phyloP scores from a whole-genome alignment of 2,113 vertebrate genomes.

The Eonycteris spelaea region DNA sequence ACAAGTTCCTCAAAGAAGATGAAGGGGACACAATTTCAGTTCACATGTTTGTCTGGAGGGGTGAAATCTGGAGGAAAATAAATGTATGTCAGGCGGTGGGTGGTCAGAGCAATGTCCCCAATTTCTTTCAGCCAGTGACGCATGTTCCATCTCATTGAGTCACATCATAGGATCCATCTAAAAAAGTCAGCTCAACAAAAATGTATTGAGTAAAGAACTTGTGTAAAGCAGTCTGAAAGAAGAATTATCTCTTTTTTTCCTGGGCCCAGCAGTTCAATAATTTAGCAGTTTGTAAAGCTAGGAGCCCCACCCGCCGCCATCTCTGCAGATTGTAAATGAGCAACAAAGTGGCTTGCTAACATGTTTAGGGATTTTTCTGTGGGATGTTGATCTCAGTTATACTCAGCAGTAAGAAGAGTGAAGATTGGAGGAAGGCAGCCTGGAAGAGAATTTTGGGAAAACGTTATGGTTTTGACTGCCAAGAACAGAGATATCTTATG shows the following conservation, averaged over 20 bases:
- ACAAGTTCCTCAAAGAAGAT: slow-evolving; percentile 51
- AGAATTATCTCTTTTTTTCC: background rate
- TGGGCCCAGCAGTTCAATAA: background rate
- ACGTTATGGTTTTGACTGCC: background rate
- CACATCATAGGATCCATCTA: background rate
- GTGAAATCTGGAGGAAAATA: background rate
- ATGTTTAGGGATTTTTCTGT: background rate
- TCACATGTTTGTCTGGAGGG: background rate
- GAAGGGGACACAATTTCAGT: slow-evolving; percentile 23
- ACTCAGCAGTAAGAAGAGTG: background rate
- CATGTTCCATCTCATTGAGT: background rate
- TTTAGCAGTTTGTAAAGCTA: background rate
- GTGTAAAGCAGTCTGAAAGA: background rate
- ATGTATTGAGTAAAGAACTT: background rate
- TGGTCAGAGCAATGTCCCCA: background rate
- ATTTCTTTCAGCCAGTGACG: background rate
- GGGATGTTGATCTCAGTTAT: background rate
- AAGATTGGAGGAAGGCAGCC: background rate
- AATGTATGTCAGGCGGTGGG: background rate
- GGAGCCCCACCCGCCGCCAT: background rate
- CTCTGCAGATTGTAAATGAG: background rate
- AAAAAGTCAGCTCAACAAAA: background rate
- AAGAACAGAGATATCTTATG: background rate
- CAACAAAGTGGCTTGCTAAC: background rate
- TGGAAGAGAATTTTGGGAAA: background rate